Base-by-base conservation (phyloP, 2,888 invertebrate genomes). In the Cataglyphis rosenhaueri region DNA sequence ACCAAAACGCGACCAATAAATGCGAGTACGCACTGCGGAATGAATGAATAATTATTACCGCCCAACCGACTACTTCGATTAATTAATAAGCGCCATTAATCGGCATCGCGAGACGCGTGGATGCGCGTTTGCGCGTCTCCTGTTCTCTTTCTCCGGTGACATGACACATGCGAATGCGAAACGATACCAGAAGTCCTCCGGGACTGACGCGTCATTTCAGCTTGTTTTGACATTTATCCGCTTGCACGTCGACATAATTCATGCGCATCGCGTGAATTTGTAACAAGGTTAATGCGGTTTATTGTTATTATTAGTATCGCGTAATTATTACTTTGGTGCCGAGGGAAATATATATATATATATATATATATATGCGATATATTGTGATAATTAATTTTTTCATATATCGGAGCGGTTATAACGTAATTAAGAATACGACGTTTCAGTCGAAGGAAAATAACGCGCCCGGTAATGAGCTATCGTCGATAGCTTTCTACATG, bases 31-130 rank as follows among this genome's bases (percentile, higher is more conserved):
- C 83, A 73, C 66, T 84, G 85, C 86, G 85, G n/a, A 82, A 86
- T 86, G 88, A 91, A 88, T 85, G 88, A 88, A 88, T 91, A 90
- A 92, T 92, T 89, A 92, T 92, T 91, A 89, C 87, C 82, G 87
- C 84, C 74, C 83, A 83, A 81, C 86, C 84, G n/a, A 83, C 90
- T 88, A 88, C 89, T 89, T 90, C 85, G 87, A 90, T 91, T 70
- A 91, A 91, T 91, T 92, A 90, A 92, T 87, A 79, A 61, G 35
- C 59, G 82, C 48, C 48, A 61, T 66, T 82, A 82, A 66, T 57
- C 64, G 66, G 59, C 38, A 44, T 12, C 25, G 61, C 48, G 74
- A 15, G 41, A 29, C 35, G n/a, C 21, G 21, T 38, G 44, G 41
- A n/a, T 61, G 66, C 15, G n/a, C 68, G 9, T 29, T 25, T 25